Evolutionary conservation across 2,888 invertebrate genomes (phyloP), one percentile per base, ranked within the genome.

Genomic region (Euproctis similis): DNA sequence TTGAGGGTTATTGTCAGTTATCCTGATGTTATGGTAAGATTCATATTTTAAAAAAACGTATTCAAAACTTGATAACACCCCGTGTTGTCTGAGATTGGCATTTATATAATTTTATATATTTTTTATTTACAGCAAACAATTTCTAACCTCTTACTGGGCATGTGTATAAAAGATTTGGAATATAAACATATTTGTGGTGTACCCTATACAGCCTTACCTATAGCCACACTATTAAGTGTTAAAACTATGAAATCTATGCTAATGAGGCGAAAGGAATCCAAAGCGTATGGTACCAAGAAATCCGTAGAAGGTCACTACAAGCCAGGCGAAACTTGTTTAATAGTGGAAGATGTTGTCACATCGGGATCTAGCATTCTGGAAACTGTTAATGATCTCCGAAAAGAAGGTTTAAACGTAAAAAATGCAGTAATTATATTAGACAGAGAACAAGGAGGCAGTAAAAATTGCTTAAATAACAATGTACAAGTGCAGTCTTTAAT

Each of bases 201-300:
- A 0, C 98, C 99, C 0, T 99, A 98, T 53, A 98, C 98, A 2
- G 98, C 98, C 1, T 76, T 99, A 28, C 98, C 98, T 0, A 88
- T 99, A 31, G 97, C 98, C 1, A 96, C 97, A 1, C 85, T 95
- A 21, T 87, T 95, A 4, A 92, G 94, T 2, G 76, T 90, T 2
- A 87, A 90, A 45, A 87, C 90, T 1, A 85, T 88, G 16, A 87
- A 91, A 31, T 94, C 96, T 0, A 97, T 97, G 97, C 76, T 97
- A 12, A 92, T 97, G 68, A 87, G 95, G 34, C 85, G 99, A 22
- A 97, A 98, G 69, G 98, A 98, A 82, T 91, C 92, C 0, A 99
- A 99, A 75, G 87, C 88, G 1, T 97, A 99, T 66, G 99, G 99
- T 0, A 98, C 97, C 0, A 97, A 96, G 67, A 96, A 97, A 67